A percentile compares a stretch with the other conserved stretches of the same genome.
Evolutionary conservation across 1,140 invertebrate genomes (phyloP).

Genomic region (Diuraphis noxia): DNA sequence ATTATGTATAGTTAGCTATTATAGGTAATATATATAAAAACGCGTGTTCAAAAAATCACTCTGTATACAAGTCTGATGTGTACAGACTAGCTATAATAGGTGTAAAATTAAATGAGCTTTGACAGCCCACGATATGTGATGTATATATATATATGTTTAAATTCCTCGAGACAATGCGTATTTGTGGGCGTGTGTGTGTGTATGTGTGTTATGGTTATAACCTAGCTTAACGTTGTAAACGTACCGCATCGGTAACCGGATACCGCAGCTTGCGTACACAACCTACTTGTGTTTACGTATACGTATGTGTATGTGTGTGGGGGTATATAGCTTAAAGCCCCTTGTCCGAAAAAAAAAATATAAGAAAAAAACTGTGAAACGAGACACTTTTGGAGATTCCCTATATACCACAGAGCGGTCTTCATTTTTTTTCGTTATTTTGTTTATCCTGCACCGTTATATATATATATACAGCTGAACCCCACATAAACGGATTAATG

Average conservation of each 20-base stretch:
- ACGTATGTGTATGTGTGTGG: neutral
- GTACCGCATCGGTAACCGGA: conserved; percentile 14
- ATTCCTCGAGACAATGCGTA: neutral
- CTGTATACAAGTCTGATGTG: neutral
- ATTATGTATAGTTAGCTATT: no score
- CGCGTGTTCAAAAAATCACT: neutral
- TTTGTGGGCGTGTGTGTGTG: neutral
- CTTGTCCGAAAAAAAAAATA: conserved; percentile 34
- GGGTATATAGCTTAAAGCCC: neutral
- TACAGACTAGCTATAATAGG: neutral
- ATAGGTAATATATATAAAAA: no score
- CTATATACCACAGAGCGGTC: neutral
- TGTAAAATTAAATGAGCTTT: neutral
- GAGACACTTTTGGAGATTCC: conserved; percentile 49
- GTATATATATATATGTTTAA: neutral
- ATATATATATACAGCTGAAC: no score
- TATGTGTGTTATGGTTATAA: neutral
- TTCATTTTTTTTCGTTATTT: conserved; percentile 8
- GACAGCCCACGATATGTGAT: neutral
- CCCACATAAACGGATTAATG: conserved; percentile 36
- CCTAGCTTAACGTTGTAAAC: neutral
- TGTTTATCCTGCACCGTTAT: neutral
- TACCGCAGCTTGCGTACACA: neutral
- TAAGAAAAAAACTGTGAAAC: conserved; percentile 28
- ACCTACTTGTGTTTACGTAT: neutral